Evolutionary conservation across 2,888 invertebrate genomes (phyloP), one percentile per base, ranked within the genome.

Genomic region (Ochropacha duplaris): DNA sequence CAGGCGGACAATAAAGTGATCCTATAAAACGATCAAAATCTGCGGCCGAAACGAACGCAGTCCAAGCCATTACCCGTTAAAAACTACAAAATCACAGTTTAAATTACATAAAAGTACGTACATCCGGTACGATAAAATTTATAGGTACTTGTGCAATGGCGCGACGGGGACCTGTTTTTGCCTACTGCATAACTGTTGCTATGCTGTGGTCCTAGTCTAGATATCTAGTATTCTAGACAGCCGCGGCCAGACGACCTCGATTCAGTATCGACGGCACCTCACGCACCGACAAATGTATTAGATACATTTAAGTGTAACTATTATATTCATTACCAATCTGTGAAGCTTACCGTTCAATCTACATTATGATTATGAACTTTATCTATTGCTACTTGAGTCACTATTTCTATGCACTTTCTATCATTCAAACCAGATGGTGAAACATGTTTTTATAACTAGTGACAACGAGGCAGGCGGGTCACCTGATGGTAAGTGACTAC

Each of bases 201-300:
- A 61, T 50, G 51, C 50, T 60, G 57, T 60, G 56, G 64, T 59
- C 61, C 58, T 68, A 57, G 65, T 56, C 65, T 71, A 69, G 66
- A 44, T 39, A 39, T 39, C n/a, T 39, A 39, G 39, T 16, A 44
- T 44, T 54, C 64, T 50, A 66, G 65, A 68, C 65, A 59, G 62
- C 51, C 64, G 63, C 58, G 44, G 58, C 62, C 60, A 62, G 71
- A 57, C 70, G 73, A 71, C 74, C 74, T 73, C 71, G 69, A 66
- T 68, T 54, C 44, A 44, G 19, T 19, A 19, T 19, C 44, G 44
- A 9, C 64, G 54, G 49, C 59, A 62, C 52, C 57, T 56, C 54
- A 55, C 60, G 60, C 54, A 50, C 51, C 62, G 49, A 61, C 49
- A 14, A 44, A n/a, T 19, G 44, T 14, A 16, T 39, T 24, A 57